phyloP scores from a whole-genome alignment of 2,113 vertebrate genomes.

The Rhegmatorhina hoffmannsi region DNA sequence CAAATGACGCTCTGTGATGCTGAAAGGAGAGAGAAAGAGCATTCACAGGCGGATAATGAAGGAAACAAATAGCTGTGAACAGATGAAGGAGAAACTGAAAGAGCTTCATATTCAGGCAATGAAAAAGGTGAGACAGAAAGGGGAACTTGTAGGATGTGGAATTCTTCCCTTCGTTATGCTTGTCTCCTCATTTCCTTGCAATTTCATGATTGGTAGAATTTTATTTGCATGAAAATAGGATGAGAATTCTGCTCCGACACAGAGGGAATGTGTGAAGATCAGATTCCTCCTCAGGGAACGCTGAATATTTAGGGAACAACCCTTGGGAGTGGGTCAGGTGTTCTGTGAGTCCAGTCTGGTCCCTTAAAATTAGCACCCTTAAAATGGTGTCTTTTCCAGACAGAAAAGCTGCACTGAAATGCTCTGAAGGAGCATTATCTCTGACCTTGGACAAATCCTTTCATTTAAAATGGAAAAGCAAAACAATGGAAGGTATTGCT shows the following conservation, averaged over 20 bases:
- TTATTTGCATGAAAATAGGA: conserved; percentile 66
- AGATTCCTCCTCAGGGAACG: not conserved
- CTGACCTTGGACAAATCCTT: conserved; percentile 37
- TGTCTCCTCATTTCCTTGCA: conserved; percentile 59
- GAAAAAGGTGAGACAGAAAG: conserved; percentile 61
- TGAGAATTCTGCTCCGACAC: conserved; percentile 9
- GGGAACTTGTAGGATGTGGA: conserved; percentile 40
- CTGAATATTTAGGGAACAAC: not conserved
- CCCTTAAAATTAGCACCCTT: not conserved
- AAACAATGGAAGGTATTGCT: conserved; percentile 31
- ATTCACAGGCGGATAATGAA: conserved; percentile 50
- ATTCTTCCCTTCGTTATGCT: conserved; percentile 51
- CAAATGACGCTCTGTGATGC: conserved; percentile 51
- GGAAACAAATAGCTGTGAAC: conserved; percentile 61
- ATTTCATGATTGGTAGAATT: conserved; percentile 62
- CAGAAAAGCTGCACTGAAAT: not conserved
- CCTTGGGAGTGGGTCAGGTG: not conserved
- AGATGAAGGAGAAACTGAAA: conserved; percentile 47
- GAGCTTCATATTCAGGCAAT: conserved; percentile 35
- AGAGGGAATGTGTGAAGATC: not conserved
- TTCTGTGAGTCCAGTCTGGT: not conserved
- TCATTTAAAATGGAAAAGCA: conserved; percentile 19
- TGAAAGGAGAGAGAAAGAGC: conserved; percentile 43
- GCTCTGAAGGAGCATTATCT: not conserved
- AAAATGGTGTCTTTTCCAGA: not conserved